These are phyloP conservation scores for Calonectris borealis DNA, from an alignment of 2,113 vertebrate genomes.

Conservation along the genomic window DNA sequence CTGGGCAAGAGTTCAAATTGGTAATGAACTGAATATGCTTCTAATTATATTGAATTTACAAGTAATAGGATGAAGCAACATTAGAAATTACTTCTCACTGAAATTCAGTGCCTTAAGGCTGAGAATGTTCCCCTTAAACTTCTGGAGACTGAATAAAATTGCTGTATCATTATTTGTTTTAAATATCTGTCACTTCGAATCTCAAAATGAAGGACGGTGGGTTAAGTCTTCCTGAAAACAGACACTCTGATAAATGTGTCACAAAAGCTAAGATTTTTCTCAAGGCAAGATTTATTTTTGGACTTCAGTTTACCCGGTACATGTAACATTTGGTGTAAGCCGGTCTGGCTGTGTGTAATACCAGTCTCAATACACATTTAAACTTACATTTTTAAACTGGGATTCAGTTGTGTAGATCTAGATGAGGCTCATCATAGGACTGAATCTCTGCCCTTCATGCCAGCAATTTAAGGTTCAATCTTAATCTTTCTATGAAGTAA, in stretches of 20 bases:
- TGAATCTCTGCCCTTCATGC: not conserved
- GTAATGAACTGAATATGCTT: slow-evolving; percentile 75
- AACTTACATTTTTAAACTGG: not conserved
- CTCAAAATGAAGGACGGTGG: slow-evolving; percentile 16
- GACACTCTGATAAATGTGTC: slow-evolving; percentile 34
- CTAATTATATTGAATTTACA: slow-evolving; percentile 80
- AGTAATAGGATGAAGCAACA: slow-evolving; percentile 66
- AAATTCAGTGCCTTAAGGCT: slow-evolving; percentile 69
- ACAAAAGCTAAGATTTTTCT: slow-evolving; percentile 14
- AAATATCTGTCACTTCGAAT: slow-evolving; percentile 59
- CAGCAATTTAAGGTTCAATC: slow-evolving; percentile 25
- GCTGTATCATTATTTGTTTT: slow-evolving; percentile 58
- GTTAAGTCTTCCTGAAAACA: slow-evolving; percentile 47
- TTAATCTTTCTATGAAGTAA: not conserved
- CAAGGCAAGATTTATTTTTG: slow-evolving; percentile 7
- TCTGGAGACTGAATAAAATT: slow-evolving; percentile 44
- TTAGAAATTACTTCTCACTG: slow-evolving; percentile 74
- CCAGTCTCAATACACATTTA: not conserved
- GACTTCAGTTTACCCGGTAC: not conserved
- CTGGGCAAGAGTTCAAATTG: slow-evolving; percentile 68
- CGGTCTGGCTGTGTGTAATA: not conserved
- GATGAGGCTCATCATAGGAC: not conserved
- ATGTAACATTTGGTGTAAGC: not conserved
- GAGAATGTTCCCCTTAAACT: slow-evolving; percentile 53
- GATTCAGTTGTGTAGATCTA: not conserved